Percentiles rank a stretch among this genome's conserved stretches.
phyloP scores from a whole-genome alignment of 2,797 vertebrate species.

The Gallinago solitaria region DNA sequence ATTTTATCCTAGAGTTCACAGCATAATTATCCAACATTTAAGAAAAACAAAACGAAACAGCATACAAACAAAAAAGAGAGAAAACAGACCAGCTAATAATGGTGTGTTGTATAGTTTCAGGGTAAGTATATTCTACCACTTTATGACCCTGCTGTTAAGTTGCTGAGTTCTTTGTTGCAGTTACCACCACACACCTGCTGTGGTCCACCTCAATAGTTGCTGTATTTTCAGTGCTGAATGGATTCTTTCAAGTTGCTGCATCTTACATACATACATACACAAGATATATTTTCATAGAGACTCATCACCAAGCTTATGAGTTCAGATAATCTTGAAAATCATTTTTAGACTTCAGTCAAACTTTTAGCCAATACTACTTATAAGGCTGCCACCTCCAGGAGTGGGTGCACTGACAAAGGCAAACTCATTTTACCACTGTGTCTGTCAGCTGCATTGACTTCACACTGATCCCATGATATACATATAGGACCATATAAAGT shows the following conservation, averaged over 20 bases:
- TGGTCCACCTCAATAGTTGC: not conserved
- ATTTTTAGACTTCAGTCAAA: not conserved
- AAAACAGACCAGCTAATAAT: not conserved
- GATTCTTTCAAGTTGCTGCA: not conserved
- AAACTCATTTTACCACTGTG: not conserved
- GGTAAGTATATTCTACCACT: not conserved
- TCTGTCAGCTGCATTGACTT: not conserved
- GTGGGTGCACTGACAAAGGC: not conserved
- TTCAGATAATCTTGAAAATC: not conserved
- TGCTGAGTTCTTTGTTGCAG: not conserved
- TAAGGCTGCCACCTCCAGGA: not conserved
- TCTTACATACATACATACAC: not conserved
- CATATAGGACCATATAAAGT: not conserved
- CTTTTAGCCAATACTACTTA: not conserved
- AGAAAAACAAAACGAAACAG: not conserved
- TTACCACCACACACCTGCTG: not conserved
- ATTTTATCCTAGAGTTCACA: not conserved
- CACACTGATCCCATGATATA: not conserved
- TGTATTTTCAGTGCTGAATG: not conserved
- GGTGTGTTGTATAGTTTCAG: not conserved
- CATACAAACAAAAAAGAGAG: not conserved
- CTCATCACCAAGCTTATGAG: not conserved
- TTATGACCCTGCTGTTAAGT: not conserved
- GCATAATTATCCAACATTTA: not conserved
- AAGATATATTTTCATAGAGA: not conserved